Base-by-base conservation (phyloP, 2,888 invertebrate species). In the Melieria crassipennis region DNA sequence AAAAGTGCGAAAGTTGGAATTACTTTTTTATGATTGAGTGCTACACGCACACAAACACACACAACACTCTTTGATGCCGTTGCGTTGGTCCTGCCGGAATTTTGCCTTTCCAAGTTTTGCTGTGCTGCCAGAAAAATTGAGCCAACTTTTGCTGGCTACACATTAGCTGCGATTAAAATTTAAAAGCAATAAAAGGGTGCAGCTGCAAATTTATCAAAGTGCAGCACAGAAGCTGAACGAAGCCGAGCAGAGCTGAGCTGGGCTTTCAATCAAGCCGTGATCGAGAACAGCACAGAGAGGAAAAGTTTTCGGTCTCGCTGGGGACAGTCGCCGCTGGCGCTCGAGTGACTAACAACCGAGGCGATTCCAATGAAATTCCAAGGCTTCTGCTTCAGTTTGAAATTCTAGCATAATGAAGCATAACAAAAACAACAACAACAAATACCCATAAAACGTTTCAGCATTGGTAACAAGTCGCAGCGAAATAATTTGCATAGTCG, bases 401-500 rank as follows among this genome's bases (percentile, higher is more conserved):
- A 30, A 30, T 30, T 30, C 30, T 30, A 30, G 30, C 30, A 30
- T 30, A 30, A 30, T 30, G 30, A 30, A 42, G 13, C 6, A 67
- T 4, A 63, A 47, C 5, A 65, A 46, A 52, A 65, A 55, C 13
- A 65, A 69, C 55, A 61, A 57, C 42, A 58, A 30, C 62, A 69
- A 16, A 69, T 61, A 64, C 11, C 13, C n/a, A 52, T 52, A 30
- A 30, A 30, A 7, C 55, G 30, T 11, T 67, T 67, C 64, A 71
- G 56, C 60, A 45, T 52, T 69, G 72, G 68, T 72, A 75, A 76
- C 76, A 76, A 76, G 75, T 76, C 76, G 75, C 76, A 75, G 73
- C 72, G 73, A 75, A 76, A 72, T 73, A 76, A 76, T 76, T 76
- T 76, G 72, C 76, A 76, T 76, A 75, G 73, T 71, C 76, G 73